phyloP scores from a whole-genome alignment of 2,888 invertebrate species.

The Netelia virgata region DNA sequence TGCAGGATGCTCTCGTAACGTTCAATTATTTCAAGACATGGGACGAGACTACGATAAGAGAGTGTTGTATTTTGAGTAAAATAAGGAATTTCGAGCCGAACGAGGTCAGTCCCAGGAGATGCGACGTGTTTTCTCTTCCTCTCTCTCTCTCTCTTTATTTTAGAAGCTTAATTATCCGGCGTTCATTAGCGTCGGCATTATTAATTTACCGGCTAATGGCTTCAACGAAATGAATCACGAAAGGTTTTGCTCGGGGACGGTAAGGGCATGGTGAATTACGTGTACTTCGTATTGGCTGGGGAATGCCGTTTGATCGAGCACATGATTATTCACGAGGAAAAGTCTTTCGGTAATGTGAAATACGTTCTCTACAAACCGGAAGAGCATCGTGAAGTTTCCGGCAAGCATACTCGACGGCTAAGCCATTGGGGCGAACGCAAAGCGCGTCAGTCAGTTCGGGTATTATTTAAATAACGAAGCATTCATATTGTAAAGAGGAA shows the following conservation, averaged over 20 bases:
- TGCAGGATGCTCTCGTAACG: constrained; percentile 87
- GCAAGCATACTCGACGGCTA: constrained; percentile 22
- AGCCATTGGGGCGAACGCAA: constrained; percentile 48
- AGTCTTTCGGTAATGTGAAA: constrained; percentile 82
- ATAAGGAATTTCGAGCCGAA: constrained; percentile 86
- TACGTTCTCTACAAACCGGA: constrained; percentile 86
- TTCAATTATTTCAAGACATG: constrained; percentile 89
- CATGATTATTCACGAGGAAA: constrained; percentile 84
- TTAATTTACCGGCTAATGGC: constrained; percentile 46
- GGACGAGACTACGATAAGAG: constrained; percentile 87
- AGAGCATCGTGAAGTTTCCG: constrained; percentile 32
- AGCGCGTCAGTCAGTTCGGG: constrained; percentile 33
- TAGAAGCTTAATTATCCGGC: constrained; percentile 9
- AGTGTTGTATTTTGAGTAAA: constrained; percentile 89
- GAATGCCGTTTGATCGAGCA: constrained; percentile 88
- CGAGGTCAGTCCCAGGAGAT: constrained; percentile 84
- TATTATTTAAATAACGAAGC: constrained; percentile 23
- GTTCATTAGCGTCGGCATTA: constrained; percentile 45
- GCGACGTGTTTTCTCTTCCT: background rate
- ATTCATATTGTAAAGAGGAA: background rate
- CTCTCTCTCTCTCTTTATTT: background rate
- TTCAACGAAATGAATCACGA: constrained; percentile 54
- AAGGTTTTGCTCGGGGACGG: constrained; percentile 82
- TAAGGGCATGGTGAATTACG: constrained; percentile 82
- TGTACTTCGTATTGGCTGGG: constrained; percentile 87